Base-by-base conservation (phyloP, 2,797 vertebrate genomes). In the Anniella stebbinsi region DNA sequence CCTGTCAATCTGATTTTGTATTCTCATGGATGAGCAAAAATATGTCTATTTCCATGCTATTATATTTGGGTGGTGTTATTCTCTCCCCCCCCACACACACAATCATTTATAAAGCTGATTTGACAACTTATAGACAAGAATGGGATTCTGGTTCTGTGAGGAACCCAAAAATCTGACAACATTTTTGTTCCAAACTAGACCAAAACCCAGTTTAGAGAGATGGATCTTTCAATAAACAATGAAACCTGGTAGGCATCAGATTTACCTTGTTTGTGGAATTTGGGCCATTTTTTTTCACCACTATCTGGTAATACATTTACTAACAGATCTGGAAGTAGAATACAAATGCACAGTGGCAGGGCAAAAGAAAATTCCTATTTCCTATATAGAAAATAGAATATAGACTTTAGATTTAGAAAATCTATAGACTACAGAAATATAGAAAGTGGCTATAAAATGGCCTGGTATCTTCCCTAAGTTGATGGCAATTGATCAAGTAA, bases 401-500 rank as follows among this genome's bases (percentile, higher is more conserved):
- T 45, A 45, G 45, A 45, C 45, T 45, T 45, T 6, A 45, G 45
- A 51, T 1, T 5, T 51, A 51, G 51, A 51, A 51, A 51, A 6
- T 45, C 45, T 45, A 51, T 51, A 51, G 7, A 51, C 4, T 51
- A 3, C 6, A 48, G 5, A 51, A 77, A 54, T 51, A 4, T 51
- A 51, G 95, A 99, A 99, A 97, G 99, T 99, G 97, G 99, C 99
- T 94, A 99, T 99, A 41, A 98, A 99, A 95, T 99, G 99, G 98
- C 99, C 99, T 0, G 98, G 98, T 87, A 98, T 98, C 91, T 99
- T 98, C 96, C 99, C 99, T 87, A 99, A 98, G 82, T 98, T 99
- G 94, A 99, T 99, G 98, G 99, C 99, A 97, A 99, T 99, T 89
- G 99, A 99, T 96, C 99, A 99, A 98, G 99, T 99, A 94, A 96